Base-by-base conservation (phyloP, 2,113 vertebrate genomes). In the Amazona guildingii region DNA sequence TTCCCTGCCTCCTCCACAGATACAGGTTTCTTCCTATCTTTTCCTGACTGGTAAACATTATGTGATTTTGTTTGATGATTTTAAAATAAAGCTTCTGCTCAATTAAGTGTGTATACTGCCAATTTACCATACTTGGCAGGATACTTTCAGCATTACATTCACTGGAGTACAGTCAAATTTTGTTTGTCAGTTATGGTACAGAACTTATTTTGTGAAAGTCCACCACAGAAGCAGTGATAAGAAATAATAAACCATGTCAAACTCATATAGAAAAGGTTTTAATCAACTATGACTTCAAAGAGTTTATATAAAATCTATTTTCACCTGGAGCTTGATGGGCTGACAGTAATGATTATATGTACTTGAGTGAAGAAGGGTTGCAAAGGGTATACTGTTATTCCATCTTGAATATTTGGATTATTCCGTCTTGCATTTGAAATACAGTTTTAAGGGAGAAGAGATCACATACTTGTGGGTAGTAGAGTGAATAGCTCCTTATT, bases 271-370 rank as follows among this genome's bases (percentile, higher is more conserved):
- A 72, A 89, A 79, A 52, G 3, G n/a, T 7, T 73, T 74, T 97
- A 96, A 97, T 95, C 57, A 91, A 94, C 95, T 89, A 49, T 96
- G 91, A 95, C 95, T 95, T 91, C 48, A 73, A 94, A 76, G 78
- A 79, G 62, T 92, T 94, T 92, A 77, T 95, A 83, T 33, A 83
- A 93, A 89, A 95, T 76, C 90, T 95, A 62, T 94, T 94, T 95
- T 92, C 90, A 97, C 94, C 84, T 94, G 93, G 35, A 90, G 15
- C 70, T 87, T 85, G 94, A 93, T 93, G 91, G 87, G 59, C 84
- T 96, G 94, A 94, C 96, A 95, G 67, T 59, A 93, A 63, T 77
- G 78, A 96, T 97, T 94, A 95, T 28, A 44, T 13, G 31, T 83
- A 90, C 70, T 92, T 91, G 86, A 96, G 44, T 76, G 84, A 95